These are phyloP conservation scores for Matsumurasca onukii DNA, from an alignment of 1,140 invertebrate genomes.

Conservation along the genomic window DNA sequence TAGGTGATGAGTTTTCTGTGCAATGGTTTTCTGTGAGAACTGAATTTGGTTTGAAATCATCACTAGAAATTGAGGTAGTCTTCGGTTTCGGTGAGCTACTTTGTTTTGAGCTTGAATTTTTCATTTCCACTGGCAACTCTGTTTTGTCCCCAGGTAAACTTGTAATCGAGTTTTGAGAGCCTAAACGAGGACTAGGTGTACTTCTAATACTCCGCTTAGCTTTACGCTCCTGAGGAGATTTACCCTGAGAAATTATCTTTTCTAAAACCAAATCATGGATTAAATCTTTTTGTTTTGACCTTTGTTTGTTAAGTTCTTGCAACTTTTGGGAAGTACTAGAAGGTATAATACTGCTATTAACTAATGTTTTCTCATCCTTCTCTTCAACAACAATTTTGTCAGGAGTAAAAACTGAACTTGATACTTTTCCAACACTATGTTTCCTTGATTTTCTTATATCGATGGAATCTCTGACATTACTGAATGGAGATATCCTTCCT, in stretches of 20 bases:
- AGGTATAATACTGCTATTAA: constrained; percentile 6
- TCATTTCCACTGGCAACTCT: not conserved
- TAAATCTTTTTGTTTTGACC: constrained; percentile 66
- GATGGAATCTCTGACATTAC: constrained; percentile 67
- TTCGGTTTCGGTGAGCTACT: not conserved
- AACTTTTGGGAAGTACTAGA: constrained; percentile 51
- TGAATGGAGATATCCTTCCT: constrained; percentile 69
- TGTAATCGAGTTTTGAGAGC: constrained; percentile 33
- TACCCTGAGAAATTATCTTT: constrained; percentile 68
- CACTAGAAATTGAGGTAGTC: not conserved
- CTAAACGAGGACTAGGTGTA: constrained; percentile 38
- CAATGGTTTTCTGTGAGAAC: not conserved
- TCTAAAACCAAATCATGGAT: constrained; percentile 78
- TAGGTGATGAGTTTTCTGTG: not conserved
- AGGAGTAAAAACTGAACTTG: constrained; percentile 22
- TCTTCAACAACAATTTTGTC: constrained; percentile 26
- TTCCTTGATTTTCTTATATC: constrained; percentile 63
- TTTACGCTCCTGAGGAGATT: constrained; percentile 60
- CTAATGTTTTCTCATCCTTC: not conserved
- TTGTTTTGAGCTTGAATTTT: constrained; percentile 5
- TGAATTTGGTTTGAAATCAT: not conserved
- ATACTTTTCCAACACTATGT: constrained; percentile 21
- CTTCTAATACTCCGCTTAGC: constrained; percentile 50
- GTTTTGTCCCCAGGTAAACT: constrained; percentile 24
- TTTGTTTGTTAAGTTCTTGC: constrained; percentile 64